Evolutionary conservation across 2,888 invertebrate genomes (phyloP), one percentile per base, ranked within the genome.

Genomic region (Epistrophe eligans): DNA sequence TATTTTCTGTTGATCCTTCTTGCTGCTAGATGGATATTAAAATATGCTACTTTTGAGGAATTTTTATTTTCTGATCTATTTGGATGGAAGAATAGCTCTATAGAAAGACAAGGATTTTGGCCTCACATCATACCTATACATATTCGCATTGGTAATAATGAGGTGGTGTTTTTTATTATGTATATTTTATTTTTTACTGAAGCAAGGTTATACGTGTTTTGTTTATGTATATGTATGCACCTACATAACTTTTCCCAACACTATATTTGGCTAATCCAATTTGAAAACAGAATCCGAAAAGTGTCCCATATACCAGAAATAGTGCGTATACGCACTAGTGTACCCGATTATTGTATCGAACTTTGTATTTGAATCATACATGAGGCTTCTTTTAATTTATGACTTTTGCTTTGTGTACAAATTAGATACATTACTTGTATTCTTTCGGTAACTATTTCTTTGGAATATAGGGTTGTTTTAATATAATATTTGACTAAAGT

Each of bases 271-370:
- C 17, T 81, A 81, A 81, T 81, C 81, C 55, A 70, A 81, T 81
- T 81, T 77, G 9, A 64, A 35, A 35, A 17, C 17, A 35, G 58
- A 50, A 24, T 19, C 66, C 55, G 13, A 13, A n/a, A 45, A 71
- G 43, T 48, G 43, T 72, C 24, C 7, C 38, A 62, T 38, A 55
- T 8, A 45, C 28, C 40, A 32, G 19, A 38, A 15, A 35, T 5
- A 83, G 52, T 73, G 82, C 82, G 82, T 83, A 73, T 73, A 83
- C 82, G 82, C 82, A 83, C 77, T 35, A 50, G 45, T 77, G 38
- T 83, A 28, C 66, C 43, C 28, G 13, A 28, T 50, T 80, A 50
- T 17, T 43, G 2, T 17, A 80, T 74, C 43, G 52, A 19, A 17
- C 48, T 72, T 52, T 45, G 64, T 71, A 77, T 82, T 77, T 64